These are phyloP conservation scores for Andrena camellia DNA, from an alignment of 2,888 invertebrate genomes.

Conservation along the genomic window DNA sequence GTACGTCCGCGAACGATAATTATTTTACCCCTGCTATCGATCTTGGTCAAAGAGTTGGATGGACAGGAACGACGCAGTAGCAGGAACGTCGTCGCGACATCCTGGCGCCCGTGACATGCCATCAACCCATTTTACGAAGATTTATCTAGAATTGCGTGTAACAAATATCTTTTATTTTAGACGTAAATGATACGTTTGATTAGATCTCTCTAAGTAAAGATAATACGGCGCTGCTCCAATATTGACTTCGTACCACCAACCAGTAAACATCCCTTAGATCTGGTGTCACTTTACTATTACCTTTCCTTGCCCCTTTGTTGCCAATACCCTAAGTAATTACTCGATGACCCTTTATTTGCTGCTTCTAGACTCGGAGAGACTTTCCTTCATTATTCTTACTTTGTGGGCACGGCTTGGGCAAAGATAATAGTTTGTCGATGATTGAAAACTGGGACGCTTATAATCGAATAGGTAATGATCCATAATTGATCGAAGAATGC, in stretches of 20 bases:
- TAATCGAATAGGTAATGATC: no score
- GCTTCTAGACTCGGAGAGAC: not conserved
- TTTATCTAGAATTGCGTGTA: not conserved
- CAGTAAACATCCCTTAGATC: not conserved
- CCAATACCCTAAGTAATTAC: not conserved
- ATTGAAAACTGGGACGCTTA: no score
- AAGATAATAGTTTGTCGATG: no score
- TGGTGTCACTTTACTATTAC: not conserved
- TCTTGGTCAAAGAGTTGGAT: slow-evolving; percentile 59
- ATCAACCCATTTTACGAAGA: slow-evolving; percentile 9
- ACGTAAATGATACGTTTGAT: not conserved
- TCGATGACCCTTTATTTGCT: not conserved
- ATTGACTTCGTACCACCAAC: not conserved
- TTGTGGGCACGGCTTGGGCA: no score
- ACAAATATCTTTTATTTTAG: not conserved
- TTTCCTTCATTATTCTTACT: not conserved
- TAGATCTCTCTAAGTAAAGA: not conserved
- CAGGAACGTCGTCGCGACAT: slow-evolving; percentile 63
- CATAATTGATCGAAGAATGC: no score
- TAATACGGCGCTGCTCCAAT: not conserved
- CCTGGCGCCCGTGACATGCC: slow-evolving; percentile 48
- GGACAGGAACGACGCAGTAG: slow-evolving; percentile 57
- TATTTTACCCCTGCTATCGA: slow-evolving; percentile 63
- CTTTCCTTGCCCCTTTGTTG: not conserved
- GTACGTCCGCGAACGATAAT: slow-evolving; percentile 16